Conservation (phyloP, 2,113 vertebrate genomes). For the Formicarius rufipectus region DNA sequence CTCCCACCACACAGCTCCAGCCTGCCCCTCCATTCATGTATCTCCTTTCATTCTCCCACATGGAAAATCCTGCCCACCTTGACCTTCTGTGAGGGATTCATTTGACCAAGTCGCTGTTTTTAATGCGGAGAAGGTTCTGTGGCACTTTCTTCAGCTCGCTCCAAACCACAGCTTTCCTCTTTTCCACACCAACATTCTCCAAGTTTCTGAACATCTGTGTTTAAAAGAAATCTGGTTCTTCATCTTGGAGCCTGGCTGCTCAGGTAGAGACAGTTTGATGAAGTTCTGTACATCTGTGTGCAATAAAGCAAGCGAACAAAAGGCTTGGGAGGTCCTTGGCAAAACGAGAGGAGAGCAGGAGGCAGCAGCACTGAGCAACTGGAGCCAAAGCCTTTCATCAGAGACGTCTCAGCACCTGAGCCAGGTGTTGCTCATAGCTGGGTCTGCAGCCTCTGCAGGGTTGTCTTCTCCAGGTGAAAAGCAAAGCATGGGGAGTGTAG, state of each 20-base stretch:
- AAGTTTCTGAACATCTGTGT: background rate
- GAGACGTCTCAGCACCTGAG: background rate
- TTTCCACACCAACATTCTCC: background rate
- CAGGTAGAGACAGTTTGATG: background rate
- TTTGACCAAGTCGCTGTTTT: background rate
- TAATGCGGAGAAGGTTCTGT: rapidly evolving
- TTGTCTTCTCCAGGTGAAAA: background rate
- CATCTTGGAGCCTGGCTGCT: background rate
- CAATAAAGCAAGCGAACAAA: slow-evolving; percentile 12
- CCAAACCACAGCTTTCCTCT: background rate
- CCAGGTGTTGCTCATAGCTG: background rate
- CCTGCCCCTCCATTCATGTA: background rate
- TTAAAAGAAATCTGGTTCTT: background rate
- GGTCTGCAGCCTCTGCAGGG: background rate
- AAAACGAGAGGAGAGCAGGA: background rate
- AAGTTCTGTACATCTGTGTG: background rate
- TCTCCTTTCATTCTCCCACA: background rate
- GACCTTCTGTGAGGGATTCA: background rate
- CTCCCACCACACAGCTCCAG: background rate
- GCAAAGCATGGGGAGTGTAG: rapidly evolving
- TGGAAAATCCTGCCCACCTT: background rate
- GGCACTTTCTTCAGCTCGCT: background rate
- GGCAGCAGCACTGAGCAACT: background rate
- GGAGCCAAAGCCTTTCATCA: background rate
- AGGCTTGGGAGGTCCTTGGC: slow-evolving; percentile 19